Evolutionary conservation across 2,797 vertebrate genomes (phyloP).

Genomic region (Pygocentrus nattereri): DNA sequence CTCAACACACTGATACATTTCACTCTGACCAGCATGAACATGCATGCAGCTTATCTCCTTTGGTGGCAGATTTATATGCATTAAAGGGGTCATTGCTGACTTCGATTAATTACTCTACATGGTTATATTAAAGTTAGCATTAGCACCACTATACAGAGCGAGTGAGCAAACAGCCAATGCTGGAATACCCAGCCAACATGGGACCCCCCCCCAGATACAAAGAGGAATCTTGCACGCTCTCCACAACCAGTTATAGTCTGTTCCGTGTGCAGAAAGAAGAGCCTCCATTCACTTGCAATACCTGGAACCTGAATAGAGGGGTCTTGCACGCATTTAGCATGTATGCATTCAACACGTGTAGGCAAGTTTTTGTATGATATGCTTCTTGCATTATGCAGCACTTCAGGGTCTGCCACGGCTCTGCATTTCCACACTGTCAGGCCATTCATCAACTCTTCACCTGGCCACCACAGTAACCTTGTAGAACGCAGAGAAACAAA

Average conservation of each 20-base stretch:
- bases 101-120: too few relatives aligned
- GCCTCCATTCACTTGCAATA: not conserved
- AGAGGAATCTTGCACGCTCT: too few relatives aligned
- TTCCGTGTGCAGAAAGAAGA: not conserved
- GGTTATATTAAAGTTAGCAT: too few relatives aligned
- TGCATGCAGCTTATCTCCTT: too few relatives aligned
- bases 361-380: slow-evolving; percentile 8
- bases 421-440: slow-evolving; percentile 52
- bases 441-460: slow-evolving; percentile 55
- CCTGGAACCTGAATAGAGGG: not conserved
- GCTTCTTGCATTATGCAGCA: slow-evolving; percentile 42
- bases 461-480: slow-evolving; percentile 58
- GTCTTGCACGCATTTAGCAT: not conserved
- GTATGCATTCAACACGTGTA: not conserved
- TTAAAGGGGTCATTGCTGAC: too few relatives aligned
- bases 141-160: too few relatives aligned
- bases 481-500: slow-evolving; percentile 31
- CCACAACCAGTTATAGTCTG: not conserved
- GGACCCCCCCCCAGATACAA: too few relatives aligned
- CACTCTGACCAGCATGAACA: too few relatives aligned
- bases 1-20: too few relatives aligned
- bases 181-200: too few relatives aligned
- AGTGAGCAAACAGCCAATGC: too few relatives aligned
- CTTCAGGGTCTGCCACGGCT: slow-evolving; percentile 12
- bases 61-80: too few relatives aligned